A percentile compares a stretch with the other conserved stretches of the same genome.
phyloP scores from a whole-genome alignment of 2,888 invertebrate genomes.

The Caenorhabditis angaria region DNA sequence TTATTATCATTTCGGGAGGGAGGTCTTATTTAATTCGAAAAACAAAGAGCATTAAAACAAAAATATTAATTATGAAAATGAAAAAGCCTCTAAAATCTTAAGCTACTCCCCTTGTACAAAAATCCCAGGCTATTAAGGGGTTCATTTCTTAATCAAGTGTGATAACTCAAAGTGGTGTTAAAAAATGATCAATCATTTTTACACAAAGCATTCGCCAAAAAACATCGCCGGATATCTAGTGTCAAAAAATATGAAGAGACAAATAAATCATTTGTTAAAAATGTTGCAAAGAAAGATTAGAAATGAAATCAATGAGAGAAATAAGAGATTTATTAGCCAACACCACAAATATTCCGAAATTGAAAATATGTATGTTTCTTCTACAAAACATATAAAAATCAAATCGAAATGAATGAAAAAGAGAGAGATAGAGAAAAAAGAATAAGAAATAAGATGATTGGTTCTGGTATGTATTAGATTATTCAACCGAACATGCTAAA shows the following conservation, averaged over 20 bases:
- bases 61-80: too few species aligned
- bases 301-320: not conserved
- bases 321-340: too few species aligned
- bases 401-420: not conserved
- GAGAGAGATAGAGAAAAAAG: not conserved
- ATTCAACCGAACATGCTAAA: conserved; percentile 8
- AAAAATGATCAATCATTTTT: not conserved
- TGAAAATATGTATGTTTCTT: too few species aligned
- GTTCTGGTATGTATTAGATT: conserved; percentile 9
- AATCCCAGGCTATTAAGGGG: too few species aligned
- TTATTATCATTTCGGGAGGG: too few species aligned
- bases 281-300: not conserved
- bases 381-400: not conserved
- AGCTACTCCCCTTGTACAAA: too few species aligned
- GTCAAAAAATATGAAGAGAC: not conserved
- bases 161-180: not conserved
- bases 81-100: not conserved
- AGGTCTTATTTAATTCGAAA: too few species aligned
- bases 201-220: not conserved
- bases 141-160: too few species aligned
- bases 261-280: too few species aligned
- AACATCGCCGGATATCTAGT: not conserved
- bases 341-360: too few species aligned
- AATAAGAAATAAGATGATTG: not conserved
- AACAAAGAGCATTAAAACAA: too few species aligned